Evolutionary conservation across 2,888 invertebrate genomes (phyloP), one percentile per base, ranked within the genome.

Genomic region (Lasius fuliginosus): DNA sequence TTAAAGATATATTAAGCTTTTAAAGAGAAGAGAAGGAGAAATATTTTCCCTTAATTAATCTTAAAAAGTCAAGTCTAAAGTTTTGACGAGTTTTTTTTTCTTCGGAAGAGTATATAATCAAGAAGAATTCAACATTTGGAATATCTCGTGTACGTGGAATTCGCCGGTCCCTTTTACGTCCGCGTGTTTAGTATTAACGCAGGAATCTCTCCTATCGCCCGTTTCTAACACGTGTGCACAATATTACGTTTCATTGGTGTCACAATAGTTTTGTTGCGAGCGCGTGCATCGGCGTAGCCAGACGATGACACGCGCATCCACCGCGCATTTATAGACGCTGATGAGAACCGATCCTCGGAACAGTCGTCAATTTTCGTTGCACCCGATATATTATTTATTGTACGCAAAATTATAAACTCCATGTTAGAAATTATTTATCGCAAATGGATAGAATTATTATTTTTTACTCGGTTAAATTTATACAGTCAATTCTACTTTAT

Each of bases 301-400:
- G 92, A 92, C 92, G 92, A 91, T 92, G 92, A 92, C 89, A 92
- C 92, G 91, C 84, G 64, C 83, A 9, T 56, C 86, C 76, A 82
- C 88, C 91, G 87, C 88, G 87, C 88, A 91, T 92, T 92, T 92
- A 92, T 91, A 92, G 85, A 58, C 85, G 67, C 23, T 58, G 56
- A 56, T 56, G 23, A 23, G 58, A 58, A 27, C 11, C 56, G 23
- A 56, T n/a, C 23, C 12, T 58, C 23, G 23, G 27, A 4, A 23
- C 23, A 23, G 3, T 58, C 23, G 12, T 58, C 23, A 12, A 58
- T 23, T n/a, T 53, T n/a, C n/a, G n/a, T 53, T n/a, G n/a, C n/a
- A 8, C 8, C 1, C 8, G 49, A 53, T 53, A 53, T 53, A 36
- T 36, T 36, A 36, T 36, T n/a, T 49, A 49, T 8, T 53, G n/a